Evolutionary conservation across 2,113 vertebrate genomes (phyloP).

Genomic region (Sinocyclocheilus rhinocerous): DNA sequence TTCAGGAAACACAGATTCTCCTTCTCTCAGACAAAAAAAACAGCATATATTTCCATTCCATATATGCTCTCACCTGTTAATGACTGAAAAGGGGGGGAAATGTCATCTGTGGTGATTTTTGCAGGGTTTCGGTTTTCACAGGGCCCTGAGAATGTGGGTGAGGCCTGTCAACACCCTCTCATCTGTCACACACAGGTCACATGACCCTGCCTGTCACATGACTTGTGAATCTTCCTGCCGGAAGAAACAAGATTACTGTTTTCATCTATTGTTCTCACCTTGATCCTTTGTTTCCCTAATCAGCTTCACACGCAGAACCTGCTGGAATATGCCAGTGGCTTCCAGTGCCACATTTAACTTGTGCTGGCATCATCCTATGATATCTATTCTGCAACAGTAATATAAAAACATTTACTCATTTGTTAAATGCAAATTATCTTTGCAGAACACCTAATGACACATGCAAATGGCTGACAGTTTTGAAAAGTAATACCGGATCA

Average conservation of each 20-base stretch:
- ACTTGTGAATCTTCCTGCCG: slow-evolving; percentile 47
- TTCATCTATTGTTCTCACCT: slow-evolving; percentile 40
- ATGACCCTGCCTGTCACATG: slow-evolving; percentile 58
- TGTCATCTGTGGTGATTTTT: slow-evolving; percentile 64
- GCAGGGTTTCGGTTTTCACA: slow-evolving; percentile 72
- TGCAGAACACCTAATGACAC: not conserved
- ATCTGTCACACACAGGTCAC: slow-evolving; percentile 60
- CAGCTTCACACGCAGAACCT: not conserved
- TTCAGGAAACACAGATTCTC: slow-evolving; percentile 63
- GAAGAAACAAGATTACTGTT: slow-evolving; percentile 35
- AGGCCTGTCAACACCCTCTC: slow-evolving; percentile 63
- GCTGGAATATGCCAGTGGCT: not conserved
- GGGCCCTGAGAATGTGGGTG: slow-evolving; percentile 37
- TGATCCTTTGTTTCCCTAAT: slow-evolving; percentile 4
- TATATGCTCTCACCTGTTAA: slow-evolving; percentile 60
- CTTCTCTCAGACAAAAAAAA: slow-evolving; percentile 58
- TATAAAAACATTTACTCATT: not conserved
- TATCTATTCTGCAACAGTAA: not conserved
- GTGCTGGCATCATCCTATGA: too few species aligned
- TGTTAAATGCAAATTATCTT: not conserved
- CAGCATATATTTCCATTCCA: slow-evolving; percentile 63
- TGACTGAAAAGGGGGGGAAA: slow-evolving; percentile 45
- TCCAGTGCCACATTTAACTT: not conserved
- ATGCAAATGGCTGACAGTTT: not conserved
- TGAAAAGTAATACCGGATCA: not conserved